Conservation (phyloP, 2,113 vertebrate genomes). For the Eolophus roseicapilla region DNA sequence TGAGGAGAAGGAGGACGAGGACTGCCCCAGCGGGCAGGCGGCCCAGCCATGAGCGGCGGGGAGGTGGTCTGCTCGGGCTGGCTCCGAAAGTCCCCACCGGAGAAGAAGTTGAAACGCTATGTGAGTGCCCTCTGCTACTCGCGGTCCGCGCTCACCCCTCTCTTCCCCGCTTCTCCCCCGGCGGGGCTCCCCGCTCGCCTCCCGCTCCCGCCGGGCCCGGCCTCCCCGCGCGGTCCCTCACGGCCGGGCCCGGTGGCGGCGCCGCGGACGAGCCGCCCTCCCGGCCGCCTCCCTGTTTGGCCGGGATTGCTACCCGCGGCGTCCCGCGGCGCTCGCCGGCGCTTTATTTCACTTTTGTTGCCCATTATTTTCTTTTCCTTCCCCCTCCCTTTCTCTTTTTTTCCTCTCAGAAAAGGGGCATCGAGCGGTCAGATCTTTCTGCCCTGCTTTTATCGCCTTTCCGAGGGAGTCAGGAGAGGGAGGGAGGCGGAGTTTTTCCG, state of each 20-base stretch:
- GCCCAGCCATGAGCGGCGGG: constrained; percentile 87
- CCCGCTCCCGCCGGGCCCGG: not conserved
- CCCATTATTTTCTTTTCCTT: not conserved
- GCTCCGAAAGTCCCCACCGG: constrained; percentile 96
- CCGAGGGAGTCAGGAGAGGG: not conserved
- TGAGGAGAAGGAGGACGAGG: not conserved
- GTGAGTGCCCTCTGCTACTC: constrained; percentile 80
- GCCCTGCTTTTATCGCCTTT: not conserved
- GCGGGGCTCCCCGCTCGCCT: not conserved
- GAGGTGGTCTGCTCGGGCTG: constrained; percentile 93
- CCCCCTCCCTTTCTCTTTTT: not conserved
- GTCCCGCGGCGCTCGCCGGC: not conserved
- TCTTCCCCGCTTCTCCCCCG: not conserved
- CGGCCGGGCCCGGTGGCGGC: not conserved
- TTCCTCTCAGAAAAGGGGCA: not conserved
- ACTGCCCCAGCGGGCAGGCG: constrained; percentile 27
- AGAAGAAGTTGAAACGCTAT: constrained; percentile 99
- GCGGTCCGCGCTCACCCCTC: not conserved
- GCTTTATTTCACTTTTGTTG: not conserved
- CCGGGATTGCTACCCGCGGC: not conserved
- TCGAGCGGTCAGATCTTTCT: not conserved
- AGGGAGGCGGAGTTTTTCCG: constrained; percentile 31
- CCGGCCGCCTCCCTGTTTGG: not conserved
- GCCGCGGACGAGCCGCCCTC: not conserved
- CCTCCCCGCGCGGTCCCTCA: not conserved